Conservation (phyloP, 2,113 vertebrate genomes). For the Gadus chalcogrammus region DNA sequence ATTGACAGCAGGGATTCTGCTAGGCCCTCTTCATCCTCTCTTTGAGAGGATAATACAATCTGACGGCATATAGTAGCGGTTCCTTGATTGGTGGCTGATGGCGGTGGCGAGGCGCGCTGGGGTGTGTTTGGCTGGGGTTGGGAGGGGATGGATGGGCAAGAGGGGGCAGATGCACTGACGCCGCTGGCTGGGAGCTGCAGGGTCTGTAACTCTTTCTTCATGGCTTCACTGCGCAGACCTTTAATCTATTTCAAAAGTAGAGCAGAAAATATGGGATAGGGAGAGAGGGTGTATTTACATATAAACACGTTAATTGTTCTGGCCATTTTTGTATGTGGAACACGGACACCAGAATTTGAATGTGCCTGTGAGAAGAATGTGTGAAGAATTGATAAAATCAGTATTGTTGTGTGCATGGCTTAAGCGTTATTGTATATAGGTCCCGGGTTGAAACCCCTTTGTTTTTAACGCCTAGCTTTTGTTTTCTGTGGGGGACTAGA, state of each 20-base stretch:
- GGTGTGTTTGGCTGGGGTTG: constrained; percentile 18
- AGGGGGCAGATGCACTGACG: not conserved
- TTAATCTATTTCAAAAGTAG: not conserved
- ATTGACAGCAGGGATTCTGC: constrained; percentile 42
- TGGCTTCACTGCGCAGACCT: not conserved
- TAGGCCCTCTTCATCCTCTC: constrained; percentile 40
- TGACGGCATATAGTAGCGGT: not conserved
- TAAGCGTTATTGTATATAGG: too few species aligned
- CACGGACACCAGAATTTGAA: too few species aligned
- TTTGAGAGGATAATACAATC: constrained; percentile 20
- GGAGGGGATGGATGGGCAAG: not conserved
- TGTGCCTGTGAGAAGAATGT: too few species aligned
- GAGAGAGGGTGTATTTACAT: not conserved
- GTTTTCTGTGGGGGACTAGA: too few species aligned
- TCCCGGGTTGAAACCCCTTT: too few species aligned
- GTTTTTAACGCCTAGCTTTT: too few species aligned
- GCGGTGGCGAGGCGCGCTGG: not conserved
- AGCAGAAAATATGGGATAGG: not conserved
- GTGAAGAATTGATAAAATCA: too few species aligned
- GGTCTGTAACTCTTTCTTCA: not conserved
- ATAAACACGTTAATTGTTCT: too few species aligned
- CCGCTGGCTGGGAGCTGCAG: not conserved
- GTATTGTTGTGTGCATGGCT: too few species aligned
- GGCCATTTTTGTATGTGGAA: too few species aligned
- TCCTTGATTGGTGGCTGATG: too few species aligned